A percentile compares a stretch with the other conserved stretches of the same genome.
phyloP scores from a whole-genome alignment of 2,113 vertebrate species.

The Scortum barcoo region DNA sequence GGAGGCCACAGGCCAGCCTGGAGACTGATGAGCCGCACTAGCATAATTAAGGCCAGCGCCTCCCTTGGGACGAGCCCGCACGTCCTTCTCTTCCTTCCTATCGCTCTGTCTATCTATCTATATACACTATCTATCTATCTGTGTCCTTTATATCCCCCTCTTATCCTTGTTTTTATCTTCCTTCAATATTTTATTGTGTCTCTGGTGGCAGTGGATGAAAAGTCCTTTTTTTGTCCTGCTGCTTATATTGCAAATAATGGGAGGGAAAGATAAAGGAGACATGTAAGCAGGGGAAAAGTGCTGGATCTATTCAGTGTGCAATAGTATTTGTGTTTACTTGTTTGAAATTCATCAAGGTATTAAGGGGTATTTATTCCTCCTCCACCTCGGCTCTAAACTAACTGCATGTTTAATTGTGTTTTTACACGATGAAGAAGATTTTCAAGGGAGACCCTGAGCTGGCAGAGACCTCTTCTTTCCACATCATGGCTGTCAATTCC shows the following conservation, averaged over 20 bases:
- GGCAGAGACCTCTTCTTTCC: slow-evolving; percentile 54
- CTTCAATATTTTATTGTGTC: slow-evolving; percentile 42
- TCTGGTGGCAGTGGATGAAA: slow-evolving; percentile 34
- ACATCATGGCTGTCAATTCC: slow-evolving; percentile 75
- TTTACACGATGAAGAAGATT: slow-evolving; percentile 57
- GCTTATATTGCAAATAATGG: slow-evolving; percentile 46
- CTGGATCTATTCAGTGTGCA: slow-evolving; percentile 12
- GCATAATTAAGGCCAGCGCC: slow-evolving; percentile 83
- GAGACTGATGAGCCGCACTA: slow-evolving; percentile 83
- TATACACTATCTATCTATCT: slow-evolving; percentile 39
- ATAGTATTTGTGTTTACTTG: slow-evolving; percentile 25
- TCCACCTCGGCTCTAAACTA: slow-evolving; percentile 65
- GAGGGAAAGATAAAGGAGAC: slow-evolving; percentile 8
- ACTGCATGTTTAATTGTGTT: slow-evolving; percentile 76
- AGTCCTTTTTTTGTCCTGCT: slow-evolving; percentile 28
- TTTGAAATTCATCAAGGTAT: slow-evolving; percentile 62
- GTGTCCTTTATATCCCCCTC: slow-evolving; percentile 41
- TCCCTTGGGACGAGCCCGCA: slow-evolving; percentile 68
- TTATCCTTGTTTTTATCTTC: slow-evolving; percentile 51
- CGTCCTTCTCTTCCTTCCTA: slow-evolving; percentile 46
- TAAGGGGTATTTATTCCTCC: slow-evolving; percentile 60
- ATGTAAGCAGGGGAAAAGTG: neutral
- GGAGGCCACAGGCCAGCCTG: slow-evolving; percentile 72
- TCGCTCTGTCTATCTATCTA: slow-evolving; percentile 44
- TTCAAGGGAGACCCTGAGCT: slow-evolving; percentile 53